Evolutionary conservation across 2,888 invertebrate genomes (phyloP).

Genomic region (Cheilosia vernalis): DNA sequence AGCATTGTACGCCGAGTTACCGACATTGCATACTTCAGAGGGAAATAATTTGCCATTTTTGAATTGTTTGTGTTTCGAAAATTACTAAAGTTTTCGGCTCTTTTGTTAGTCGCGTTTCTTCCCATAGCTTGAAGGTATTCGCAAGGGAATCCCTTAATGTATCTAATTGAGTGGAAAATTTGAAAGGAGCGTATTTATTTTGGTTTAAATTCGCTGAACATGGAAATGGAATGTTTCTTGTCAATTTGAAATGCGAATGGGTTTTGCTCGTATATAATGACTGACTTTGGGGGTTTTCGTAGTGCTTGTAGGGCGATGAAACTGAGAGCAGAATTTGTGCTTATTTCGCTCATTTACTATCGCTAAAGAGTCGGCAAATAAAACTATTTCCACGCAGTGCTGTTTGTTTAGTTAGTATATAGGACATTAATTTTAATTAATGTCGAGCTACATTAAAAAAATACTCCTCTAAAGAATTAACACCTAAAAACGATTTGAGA

Average conservation of each 20-base stretch:
- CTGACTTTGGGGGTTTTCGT: no score
- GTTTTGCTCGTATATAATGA: no score
- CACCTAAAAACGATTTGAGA: no score
- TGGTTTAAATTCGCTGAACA: background rate
- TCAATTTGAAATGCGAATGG: background rate
- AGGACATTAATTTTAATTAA: no score
- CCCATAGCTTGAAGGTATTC: background rate
- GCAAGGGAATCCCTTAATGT: constrained; percentile 12
- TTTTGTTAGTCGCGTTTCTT: background rate
- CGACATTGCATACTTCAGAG: constrained; percentile 52
- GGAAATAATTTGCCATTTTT: constrained; percentile 56
- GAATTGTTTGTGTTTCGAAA: constrained; percentile 58
- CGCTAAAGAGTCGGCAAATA: no score
- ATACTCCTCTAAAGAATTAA: no score
- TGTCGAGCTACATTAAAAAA: no score
- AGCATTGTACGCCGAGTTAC: constrained; percentile 28
- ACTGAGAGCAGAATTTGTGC: no score
- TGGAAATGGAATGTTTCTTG: background rate
- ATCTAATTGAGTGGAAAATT: constrained; percentile 41
- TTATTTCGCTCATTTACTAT: no score
- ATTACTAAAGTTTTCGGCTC: constrained; percentile 37
- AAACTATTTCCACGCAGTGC: no score
- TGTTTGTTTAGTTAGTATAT: no score
- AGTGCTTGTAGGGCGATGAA: no score
- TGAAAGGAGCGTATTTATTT: background rate